Base-by-base conservation (phyloP, 2,888 invertebrate genomes). In the Tetropium fuscum region DNA sequence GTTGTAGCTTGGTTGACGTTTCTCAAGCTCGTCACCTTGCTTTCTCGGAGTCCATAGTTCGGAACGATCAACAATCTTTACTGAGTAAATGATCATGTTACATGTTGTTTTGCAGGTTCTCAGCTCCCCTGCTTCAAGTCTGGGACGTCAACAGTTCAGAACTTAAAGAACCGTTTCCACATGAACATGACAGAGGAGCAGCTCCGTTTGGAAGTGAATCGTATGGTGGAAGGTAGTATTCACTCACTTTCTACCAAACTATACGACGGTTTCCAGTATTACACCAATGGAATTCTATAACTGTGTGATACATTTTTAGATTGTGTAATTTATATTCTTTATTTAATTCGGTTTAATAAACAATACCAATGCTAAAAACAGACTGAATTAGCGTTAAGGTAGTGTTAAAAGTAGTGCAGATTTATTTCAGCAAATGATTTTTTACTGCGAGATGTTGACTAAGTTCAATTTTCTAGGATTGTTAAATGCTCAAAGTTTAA, bases 261-360 rank as follows among this genome's bases (percentile, higher is more conserved):
- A 61, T 99, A 99, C 85, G 99, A 99, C 85, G 95, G 97, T 81
- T 99, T 97, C 85, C 99, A 99, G 86, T 99, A 98, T 86, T 91
- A 97, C 78, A 97, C 98, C 77, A 98, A 98, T 84, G 98, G 98
- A 67, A 98, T 98, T 78, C 87, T 92, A 73, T 92, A 87, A 78
- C 65, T 40, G 51, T 51, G 51, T 40, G 51, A 51, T 51, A 51
- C 36, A 19, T 51, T 53, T 32, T 40, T 53, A 53, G 53, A 53
- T 53, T 41, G 40, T 53, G 53, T 53, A 43, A 30, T 41, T 41
- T 40, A 53, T 41, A 16, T 40, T 41, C 30, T 19, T 20, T 53
- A 41, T 20, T 47, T 47, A 19, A 32, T 48, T 48, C 48, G 48
- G 48, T 48, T 48, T 34, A 48, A 48, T 48, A 48, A 48, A 48